A percentile compares a stretch with the other conserved stretches of the same genome.
Conservation (phyloP, 2,888 invertebrate genomes). For the Coelinius sp. region DNA sequence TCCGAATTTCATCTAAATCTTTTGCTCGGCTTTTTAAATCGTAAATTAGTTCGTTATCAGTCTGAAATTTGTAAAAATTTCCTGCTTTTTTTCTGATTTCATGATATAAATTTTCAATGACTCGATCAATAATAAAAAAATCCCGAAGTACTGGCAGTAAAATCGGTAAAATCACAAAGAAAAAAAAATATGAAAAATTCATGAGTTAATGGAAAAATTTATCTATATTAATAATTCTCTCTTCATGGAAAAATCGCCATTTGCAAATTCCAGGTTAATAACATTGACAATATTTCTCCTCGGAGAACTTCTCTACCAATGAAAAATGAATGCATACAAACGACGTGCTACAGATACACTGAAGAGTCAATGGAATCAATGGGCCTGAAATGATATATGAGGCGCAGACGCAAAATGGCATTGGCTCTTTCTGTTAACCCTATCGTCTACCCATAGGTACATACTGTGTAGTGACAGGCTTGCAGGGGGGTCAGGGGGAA, state of each 20-base stretch:
- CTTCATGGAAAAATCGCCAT: background rate
- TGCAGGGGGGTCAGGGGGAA: constrained; percentile 6
- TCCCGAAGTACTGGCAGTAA: no score
- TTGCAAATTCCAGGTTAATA: background rate
- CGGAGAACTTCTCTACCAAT: background rate
- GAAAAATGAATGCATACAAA: constrained; percentile 1
- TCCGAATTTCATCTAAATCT: no score
- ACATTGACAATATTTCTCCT: background rate
- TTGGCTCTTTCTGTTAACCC: constrained; percentile 63
- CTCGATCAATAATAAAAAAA: no score
- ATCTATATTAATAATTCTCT: background rate
- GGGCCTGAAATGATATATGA: constrained; percentile 62
- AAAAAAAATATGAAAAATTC: background rate
- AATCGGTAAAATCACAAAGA: background rate
- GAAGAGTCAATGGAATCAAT: constrained; percentile 57
- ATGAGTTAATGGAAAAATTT: background rate
- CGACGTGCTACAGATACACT: constrained; percentile 16
- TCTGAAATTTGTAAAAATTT: no score
- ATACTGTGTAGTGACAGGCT: background rate
- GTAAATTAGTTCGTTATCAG: no score
- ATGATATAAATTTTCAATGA: background rate
- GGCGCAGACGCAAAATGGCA: constrained; percentile 62
- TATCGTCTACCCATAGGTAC: constrained; percentile 48
- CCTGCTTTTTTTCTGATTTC: no score
- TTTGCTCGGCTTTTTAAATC: no score